These are phyloP conservation scores for Batillaria attramentaria DNA, from an alignment of 1,140 invertebrate genomes.

Conservation along the genomic window DNA sequence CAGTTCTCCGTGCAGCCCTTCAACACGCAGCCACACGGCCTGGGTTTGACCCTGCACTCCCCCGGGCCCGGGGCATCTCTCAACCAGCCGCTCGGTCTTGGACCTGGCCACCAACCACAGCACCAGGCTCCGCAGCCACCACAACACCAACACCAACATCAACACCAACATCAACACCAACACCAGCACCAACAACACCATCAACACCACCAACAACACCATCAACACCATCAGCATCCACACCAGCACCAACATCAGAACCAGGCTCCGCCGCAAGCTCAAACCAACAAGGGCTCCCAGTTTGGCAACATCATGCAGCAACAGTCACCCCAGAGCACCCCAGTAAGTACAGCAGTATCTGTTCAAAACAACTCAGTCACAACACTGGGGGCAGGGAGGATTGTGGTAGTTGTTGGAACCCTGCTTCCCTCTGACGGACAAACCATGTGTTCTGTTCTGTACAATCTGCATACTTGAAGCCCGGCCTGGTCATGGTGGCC, in stretches of 20 bases:
- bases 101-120: constrained; percentile 28
- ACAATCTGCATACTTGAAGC: too few species aligned
- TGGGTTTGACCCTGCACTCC: constrained; percentile 54
- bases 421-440: too few species aligned
- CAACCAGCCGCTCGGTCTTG: constrained; percentile 43
- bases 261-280: constrained; percentile 33
- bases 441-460: too few species aligned
- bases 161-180: constrained; percentile 34
- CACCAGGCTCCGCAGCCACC: constrained; percentile 27
- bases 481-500: too few species aligned
- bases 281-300: constrained; percentile 29
- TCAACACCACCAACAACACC: constrained; percentile 32
- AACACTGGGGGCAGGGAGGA: too few species aligned
- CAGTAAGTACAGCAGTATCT: constrained; percentile 38
- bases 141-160: constrained; percentile 34
- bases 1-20: constrained; percentile 59
- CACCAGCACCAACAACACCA: constrained; percentile 26
- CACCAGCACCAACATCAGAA: constrained; percentile 36
- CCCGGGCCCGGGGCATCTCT: constrained; percentile 36
- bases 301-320: constrained; percentile 39
- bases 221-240: constrained; percentile 32
- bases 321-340: constrained; percentile 50
- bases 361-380: not conserved
- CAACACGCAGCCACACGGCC: constrained; percentile 51
- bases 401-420: too few species aligned